These are phyloP conservation scores for Myotis vivesi DNA, from an alignment of 2,797 vertebrate species.

Conservation along the genomic window DNA sequence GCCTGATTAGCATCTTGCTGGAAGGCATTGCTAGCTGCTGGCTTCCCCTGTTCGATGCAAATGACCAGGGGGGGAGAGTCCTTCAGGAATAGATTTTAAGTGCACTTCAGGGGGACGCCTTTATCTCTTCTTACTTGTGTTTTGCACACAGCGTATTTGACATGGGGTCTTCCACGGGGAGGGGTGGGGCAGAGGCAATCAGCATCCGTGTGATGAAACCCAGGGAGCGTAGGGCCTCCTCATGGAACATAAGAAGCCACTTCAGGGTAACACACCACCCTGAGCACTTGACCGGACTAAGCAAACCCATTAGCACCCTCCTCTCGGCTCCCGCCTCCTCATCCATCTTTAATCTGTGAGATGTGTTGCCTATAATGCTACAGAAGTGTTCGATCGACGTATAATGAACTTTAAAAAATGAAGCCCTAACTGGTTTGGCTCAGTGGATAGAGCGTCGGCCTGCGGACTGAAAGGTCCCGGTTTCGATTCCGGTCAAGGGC, in stretches of 20 bases:
- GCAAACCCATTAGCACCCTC: conserved; percentile 34
- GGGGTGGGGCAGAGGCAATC: conserved; percentile 32
- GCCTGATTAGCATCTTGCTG: conserved; percentile 71
- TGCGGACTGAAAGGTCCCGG: too few species aligned
- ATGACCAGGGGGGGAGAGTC: conserved; percentile 57
- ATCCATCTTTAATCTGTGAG: not conserved
- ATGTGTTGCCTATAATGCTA: not conserved
- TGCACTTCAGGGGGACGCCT: conserved; percentile 50
- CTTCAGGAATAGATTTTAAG: conserved; percentile 75
- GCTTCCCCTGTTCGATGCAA: conserved; percentile 70
- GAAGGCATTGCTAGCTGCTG: conserved; percentile 56
- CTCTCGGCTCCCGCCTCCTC: not conserved
- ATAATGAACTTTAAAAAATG: not conserved
- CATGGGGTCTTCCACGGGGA: conserved; percentile 29
- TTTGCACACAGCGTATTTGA: conserved; percentile 46
- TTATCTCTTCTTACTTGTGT: not conserved
- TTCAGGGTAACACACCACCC: conserved; percentile 53
- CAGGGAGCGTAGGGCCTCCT: not conserved
- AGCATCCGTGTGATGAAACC: conserved; percentile 42
- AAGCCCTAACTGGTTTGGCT: too few species aligned
- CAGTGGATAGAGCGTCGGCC: too few species aligned
- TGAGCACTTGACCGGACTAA: not conserved
- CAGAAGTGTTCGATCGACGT: not conserved
- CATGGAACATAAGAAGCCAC: not conserved
- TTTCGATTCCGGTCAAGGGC: too few species aligned